Percentiles rank a stretch among this genome's conserved stretches.
Conservation (phyloP, 2,888 invertebrate species). For the Molanna angustata region DNA sequence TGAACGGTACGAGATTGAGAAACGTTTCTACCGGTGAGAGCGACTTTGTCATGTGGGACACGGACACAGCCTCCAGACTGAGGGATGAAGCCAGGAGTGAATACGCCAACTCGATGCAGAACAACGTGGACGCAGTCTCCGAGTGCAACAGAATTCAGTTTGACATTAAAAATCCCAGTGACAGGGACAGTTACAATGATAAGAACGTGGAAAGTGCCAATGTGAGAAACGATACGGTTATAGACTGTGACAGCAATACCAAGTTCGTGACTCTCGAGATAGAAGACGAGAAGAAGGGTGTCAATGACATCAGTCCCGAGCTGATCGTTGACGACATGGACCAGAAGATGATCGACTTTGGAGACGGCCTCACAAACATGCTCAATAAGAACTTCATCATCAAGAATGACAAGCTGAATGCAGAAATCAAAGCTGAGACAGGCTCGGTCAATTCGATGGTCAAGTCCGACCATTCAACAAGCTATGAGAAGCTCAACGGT, state of each 20-base stretch:
- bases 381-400: constrained; percentile 12
- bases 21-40: constrained; percentile 19
- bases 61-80: constrained; percentile 16
- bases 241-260: no score
- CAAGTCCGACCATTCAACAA: constrained; percentile 28
- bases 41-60: constrained; percentile 29
- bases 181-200: constrained; percentile 8
- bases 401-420: constrained; percentile 17
- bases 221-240: constrained; percentile 3
- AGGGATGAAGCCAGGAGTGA: constrained; percentile 26
- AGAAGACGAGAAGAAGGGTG: constrained; percentile 6
- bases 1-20: constrained; percentile 8
- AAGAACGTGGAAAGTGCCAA: constrained; percentile 3
- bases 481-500: constrained; percentile 29
- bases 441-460: constrained; percentile 22
- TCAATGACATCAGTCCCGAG: constrained; percentile 18
- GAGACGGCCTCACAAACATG: constrained; percentile 3
- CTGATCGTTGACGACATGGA: constrained; percentile 20
- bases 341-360: constrained; percentile 24
- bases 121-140: constrained; percentile 8
- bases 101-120: constrained; percentile 18
- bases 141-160: constrained; percentile 12
- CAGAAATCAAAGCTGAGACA: constrained; percentile 18
- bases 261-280: constrained; percentile 15
- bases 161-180: constrained; percentile 6